Percentiles rank a stretch among this genome's conserved stretches.
Conservation (phyloP, 2,797 vertebrate genomes). For the Dipus sagitta region DNA sequence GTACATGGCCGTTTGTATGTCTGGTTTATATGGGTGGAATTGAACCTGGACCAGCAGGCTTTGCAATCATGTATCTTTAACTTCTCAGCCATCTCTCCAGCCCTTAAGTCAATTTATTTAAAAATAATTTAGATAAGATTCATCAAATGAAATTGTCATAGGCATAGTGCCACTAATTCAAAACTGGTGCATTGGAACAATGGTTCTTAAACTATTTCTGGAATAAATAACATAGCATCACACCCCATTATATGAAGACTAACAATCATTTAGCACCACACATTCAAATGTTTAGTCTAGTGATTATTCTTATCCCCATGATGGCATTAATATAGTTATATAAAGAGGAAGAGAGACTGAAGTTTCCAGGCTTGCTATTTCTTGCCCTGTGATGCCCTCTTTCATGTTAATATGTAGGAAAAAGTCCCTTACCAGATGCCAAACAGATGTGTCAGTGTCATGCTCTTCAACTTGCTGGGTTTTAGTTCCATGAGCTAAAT, state of each 20-base stretch:
- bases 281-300: slow-evolving; percentile 24
- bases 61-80: no score
- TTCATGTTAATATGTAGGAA: background rate
- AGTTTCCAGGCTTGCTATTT: background rate
- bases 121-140: slow-evolving; percentile 69
- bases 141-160: slow-evolving; percentile 65
- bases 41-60: no score
- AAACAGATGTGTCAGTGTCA: background rate
- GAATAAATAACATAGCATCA: slow-evolving; percentile 60
- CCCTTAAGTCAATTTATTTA: slow-evolving; percentile 49
- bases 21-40: no score
- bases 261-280: slow-evolving; percentile 49
- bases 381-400: background rate
- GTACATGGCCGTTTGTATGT: no score
- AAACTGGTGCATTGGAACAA: slow-evolving; percentile 56
- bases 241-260: background rate
- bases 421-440: background rate
- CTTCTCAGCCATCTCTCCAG: no score
- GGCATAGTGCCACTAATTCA: slow-evolving; percentile 26
- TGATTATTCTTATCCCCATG: background rate
- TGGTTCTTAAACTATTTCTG: slow-evolving; percentile 59
- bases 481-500: background rate
- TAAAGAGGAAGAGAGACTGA: background rate
- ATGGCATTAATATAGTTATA: background rate
- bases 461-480: background rate